Conservation (phyloP, 2,888 invertebrate genomes). For the Digitonthophagus gazella region DNA sequence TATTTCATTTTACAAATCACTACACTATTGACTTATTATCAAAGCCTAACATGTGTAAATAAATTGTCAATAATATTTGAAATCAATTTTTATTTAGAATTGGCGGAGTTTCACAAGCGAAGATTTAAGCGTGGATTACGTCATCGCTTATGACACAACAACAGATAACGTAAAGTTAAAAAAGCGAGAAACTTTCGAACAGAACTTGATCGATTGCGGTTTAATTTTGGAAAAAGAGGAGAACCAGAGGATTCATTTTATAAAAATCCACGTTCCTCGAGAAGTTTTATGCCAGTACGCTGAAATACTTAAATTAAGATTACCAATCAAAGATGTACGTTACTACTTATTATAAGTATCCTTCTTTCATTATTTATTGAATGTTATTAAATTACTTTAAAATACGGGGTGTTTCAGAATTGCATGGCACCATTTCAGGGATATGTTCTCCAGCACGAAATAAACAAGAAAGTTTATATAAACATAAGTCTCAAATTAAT, state of each 20-base stretch:
- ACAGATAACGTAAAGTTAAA: constrained; percentile 44
- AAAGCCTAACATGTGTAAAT: neutral
- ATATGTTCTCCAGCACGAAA: too few species aligned
- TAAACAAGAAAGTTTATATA: too few species aligned
- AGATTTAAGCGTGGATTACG: constrained; percentile 59
- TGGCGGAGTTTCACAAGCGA: constrained; percentile 57
- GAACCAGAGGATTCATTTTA: constrained; percentile 63
- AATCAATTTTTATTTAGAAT: constrained; percentile 45
- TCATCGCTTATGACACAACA: constrained; percentile 57
- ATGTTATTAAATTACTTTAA: too few species aligned
- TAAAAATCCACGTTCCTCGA: constrained; percentile 71
- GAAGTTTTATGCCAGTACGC: constrained; percentile 71
- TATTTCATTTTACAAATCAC: neutral
- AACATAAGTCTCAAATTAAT: too few species aligned
- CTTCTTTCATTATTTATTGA: neutral
- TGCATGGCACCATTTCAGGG: too few species aligned
- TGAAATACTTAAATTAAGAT: constrained; percentile 72
- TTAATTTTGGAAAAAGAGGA: constrained; percentile 61
- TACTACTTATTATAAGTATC: neutral
- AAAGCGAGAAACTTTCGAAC: constrained; percentile 59
- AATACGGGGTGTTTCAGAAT: too few species aligned
- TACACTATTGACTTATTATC: neutral
- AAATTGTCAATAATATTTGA: too few species aligned
- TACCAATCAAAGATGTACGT: constrained; percentile 73
- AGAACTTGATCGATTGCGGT: constrained; percentile 61